phyloP scores from a whole-genome alignment of 2,888 invertebrate genomes.

The Dusona sp. region DNA sequence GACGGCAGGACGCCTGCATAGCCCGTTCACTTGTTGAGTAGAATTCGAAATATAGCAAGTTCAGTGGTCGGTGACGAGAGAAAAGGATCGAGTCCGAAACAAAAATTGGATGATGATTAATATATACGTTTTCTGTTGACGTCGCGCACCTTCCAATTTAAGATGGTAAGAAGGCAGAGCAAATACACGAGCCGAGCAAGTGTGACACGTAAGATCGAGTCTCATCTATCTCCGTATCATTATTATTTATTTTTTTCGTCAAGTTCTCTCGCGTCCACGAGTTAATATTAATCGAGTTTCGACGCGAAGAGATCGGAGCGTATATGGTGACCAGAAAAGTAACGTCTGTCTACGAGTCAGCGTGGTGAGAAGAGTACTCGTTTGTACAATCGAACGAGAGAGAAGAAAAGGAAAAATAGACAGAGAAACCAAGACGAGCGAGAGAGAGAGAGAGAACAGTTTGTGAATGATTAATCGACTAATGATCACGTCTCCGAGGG shows the following conservation, averaged over 20 bases:
- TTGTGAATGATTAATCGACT: conserved; percentile 74
- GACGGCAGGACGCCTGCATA: not conserved
- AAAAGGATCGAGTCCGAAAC: conserved; percentile 28
- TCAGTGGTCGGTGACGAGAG: conserved; percentile 20
- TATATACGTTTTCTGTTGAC: conserved; percentile 58
- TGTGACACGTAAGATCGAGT: conserved; percentile 62
- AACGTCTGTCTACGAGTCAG: conserved; percentile 61
- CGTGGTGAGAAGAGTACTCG: conserved; percentile 65
- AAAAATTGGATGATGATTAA: conserved; percentile 66
- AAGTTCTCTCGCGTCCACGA: conserved; percentile 41
- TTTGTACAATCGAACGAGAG: conserved; percentile 53
- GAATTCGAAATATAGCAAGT: conserved; percentile 19
- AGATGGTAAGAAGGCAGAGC: not conserved
- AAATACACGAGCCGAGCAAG: conserved; percentile 39
- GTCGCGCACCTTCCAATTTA: conserved; percentile 46
- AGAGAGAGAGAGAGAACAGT: conserved; percentile 41
- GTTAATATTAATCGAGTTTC: conserved; percentile 70
- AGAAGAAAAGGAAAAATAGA: conserved; percentile 30
- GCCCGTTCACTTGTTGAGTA: not conserved
- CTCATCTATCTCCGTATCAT: conserved; percentile 34
- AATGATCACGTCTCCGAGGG: conserved; percentile 71
- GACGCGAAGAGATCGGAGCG: conserved; percentile 48
- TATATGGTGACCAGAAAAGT: conserved; percentile 21
- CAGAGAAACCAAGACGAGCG: conserved; percentile 22
- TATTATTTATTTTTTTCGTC: conserved; percentile 24